Evolutionary conservation across 1,140 invertebrate genomes (phyloP).

Genomic region (Bombus superbus): DNA sequence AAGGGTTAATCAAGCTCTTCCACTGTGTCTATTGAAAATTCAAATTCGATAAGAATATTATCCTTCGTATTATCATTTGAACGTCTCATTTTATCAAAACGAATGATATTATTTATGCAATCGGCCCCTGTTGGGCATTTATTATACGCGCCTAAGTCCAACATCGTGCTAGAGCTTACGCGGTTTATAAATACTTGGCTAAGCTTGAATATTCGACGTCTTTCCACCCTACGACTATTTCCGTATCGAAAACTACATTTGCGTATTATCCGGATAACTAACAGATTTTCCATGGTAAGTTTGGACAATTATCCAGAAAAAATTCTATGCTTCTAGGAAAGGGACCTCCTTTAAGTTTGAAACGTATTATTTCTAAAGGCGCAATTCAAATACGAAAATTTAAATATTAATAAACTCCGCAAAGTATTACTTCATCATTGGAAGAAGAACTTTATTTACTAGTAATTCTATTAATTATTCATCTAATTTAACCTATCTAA

Average conservation of each 20-base stretch:
- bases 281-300: background rate
- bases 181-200: constrained; percentile 54
- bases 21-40: background rate
- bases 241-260: constrained; percentile 33
- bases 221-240: too few species aligned
- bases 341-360: too few species aligned
- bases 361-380: too few species aligned
- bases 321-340: too few species aligned
- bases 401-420: background rate
- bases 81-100: too few species aligned
- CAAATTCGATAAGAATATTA: background rate
- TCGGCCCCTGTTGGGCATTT: background rate
- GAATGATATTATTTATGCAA: background rate
- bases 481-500: too few species aligned
- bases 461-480: too few species aligned
- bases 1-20: background rate
- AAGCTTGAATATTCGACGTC: background rate
- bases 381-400: background rate
- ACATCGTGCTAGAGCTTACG: constrained; percentile 24
- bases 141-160: constrained; percentile 32
- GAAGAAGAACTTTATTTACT: too few species aligned
- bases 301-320: too few species aligned
- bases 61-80: background rate
- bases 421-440: too few species aligned
- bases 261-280: background rate